These are phyloP conservation scores for Scaptomyza polygonia DNA, from an alignment of 2,888 invertebrate species.

Conservation along the genomic window DNA sequence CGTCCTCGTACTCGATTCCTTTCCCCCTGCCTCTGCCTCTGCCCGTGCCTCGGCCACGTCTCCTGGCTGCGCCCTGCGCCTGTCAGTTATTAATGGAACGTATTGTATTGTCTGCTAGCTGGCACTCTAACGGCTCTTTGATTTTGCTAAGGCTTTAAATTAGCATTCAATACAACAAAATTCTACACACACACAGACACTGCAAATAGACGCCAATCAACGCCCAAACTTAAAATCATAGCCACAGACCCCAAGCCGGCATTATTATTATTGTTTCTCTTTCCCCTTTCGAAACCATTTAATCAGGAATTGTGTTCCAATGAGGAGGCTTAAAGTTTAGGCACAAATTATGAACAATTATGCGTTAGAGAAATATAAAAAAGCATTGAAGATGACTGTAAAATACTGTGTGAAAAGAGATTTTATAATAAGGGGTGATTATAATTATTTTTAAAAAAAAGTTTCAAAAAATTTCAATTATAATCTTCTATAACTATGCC, in stretches of 20 bases:
- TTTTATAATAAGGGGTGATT: no score
- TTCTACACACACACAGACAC: constrained; percentile 10
- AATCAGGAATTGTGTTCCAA: constrained; percentile 18
- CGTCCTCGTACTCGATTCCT: constrained; percentile 24
- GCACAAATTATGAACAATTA: constrained; percentile 68
- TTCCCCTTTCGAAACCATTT: not conserved
- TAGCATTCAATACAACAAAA: constrained; percentile 80
- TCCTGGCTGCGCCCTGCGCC: constrained; percentile 38
- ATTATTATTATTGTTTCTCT: not conserved
- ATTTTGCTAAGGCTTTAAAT: constrained; percentile 66
- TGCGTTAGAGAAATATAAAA: constrained; percentile 13
- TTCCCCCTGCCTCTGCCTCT: not conserved
- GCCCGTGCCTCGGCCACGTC: not conserved
- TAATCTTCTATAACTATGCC: no score
- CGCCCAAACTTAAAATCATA: constrained; percentile 56
- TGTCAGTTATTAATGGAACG: constrained; percentile 79
- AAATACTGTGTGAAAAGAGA: not conserved
- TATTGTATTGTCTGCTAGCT: constrained; percentile 62
- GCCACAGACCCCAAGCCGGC: constrained; percentile 8
- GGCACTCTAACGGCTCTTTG: constrained; percentile 71
- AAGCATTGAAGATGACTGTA: not conserved
- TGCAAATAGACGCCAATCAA: constrained; percentile 71
- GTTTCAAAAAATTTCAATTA: no score
- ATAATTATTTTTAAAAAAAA: no score
- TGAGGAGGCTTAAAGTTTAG: not conserved